Conservation (phyloP, 1,140 invertebrate species). For the Drosophila ironensis region DNA sequence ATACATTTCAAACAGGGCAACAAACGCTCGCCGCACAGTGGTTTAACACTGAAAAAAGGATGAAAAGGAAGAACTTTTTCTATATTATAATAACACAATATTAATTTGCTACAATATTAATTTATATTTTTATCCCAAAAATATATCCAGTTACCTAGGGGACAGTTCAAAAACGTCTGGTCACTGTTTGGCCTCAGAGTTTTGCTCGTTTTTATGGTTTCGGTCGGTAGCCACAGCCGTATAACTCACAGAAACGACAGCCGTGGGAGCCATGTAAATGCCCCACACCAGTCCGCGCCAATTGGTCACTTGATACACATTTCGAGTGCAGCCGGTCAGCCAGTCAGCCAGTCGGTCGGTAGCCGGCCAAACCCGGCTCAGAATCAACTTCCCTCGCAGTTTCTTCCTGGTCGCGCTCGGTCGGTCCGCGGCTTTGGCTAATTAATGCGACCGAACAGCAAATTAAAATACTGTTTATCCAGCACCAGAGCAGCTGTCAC, state of each 20-base stretch:
- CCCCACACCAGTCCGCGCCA: conserved; percentile 34
- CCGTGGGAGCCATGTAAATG: conserved; percentile 70
- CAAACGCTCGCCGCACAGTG: conserved; percentile 35
- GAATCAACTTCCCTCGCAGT: conserved; percentile 1
- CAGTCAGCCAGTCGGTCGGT: background rate
- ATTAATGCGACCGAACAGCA: conserved; percentile 63
- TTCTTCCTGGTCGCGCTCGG: conserved; percentile 2
- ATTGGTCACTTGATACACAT: conserved; percentile 78
- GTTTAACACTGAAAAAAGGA: background rate
- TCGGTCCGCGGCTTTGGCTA: conserved; percentile 44
- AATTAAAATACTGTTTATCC: conserved; percentile 74
- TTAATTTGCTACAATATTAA: too few species aligned
- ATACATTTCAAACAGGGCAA: conserved; percentile 51
- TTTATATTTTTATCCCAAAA: too few species aligned
- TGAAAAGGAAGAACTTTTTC: too few species aligned
- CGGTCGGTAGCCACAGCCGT: conserved; percentile 10
- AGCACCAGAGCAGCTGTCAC: conserved; percentile 24
- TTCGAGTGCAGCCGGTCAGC: conserved; percentile 18
- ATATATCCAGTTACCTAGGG: background rate
- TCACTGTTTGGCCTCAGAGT: conserved; percentile 27
- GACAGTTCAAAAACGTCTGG: conserved; percentile 2
- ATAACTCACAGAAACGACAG: conserved; percentile 66
- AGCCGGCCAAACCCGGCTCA: background rate
- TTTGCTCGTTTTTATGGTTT: conserved; percentile 51
- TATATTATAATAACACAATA: too few species aligned